A percentile compares a stretch with the other conserved stretches of the same genome.
These are phyloP conservation scores for Cheilosia urbana DNA, from an alignment of 2,888 invertebrate genomes.

Conservation along the genomic window DNA sequence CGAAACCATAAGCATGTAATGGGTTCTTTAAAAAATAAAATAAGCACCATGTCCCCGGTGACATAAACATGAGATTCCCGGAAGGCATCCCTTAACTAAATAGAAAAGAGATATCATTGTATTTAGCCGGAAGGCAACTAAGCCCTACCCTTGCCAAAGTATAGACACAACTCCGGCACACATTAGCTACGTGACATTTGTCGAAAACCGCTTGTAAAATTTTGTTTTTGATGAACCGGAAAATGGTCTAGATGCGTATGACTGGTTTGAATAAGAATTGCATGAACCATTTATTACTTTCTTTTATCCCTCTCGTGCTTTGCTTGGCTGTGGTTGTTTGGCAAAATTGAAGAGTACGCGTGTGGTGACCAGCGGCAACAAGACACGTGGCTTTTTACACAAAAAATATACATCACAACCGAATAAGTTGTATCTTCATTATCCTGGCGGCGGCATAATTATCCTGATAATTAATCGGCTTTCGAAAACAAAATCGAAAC, in stretches of 20 bases:
- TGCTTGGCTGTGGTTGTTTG: not conserved
- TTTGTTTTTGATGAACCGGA: conserved; percentile 44
- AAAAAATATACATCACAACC: conserved; percentile 3
- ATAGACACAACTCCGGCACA: conserved; percentile 1
- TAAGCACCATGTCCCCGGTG: conserved; percentile 5
- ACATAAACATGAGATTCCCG: not conserved
- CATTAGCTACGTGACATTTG: conserved; percentile 65
- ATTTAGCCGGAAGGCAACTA: conserved; percentile 27
- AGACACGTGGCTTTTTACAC: conserved; percentile 47
- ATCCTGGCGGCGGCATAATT: conserved; percentile 6
- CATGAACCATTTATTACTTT: conserved; percentile 14
- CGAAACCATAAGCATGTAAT: not conserved
- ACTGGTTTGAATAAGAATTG: conserved; percentile 15
- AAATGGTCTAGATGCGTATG: conserved; percentile 19
- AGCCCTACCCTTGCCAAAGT: conserved; percentile 5
- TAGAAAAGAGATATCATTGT: conserved; percentile 13
- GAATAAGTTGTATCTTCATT: conserved; percentile 16
- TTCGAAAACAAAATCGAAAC: conserved; percentile 4
- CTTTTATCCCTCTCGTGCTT: not conserved
- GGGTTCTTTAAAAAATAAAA: not conserved
- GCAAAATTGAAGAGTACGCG: conserved; percentile 25
- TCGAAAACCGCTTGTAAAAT: conserved; percentile 32
- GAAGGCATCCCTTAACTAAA: not conserved
- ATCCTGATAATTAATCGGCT: not conserved
- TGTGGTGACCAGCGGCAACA: conserved; percentile 35